phyloP scores from a whole-genome alignment of 2,888 invertebrate genomes.

The Carterocephalus palaemon region DNA sequence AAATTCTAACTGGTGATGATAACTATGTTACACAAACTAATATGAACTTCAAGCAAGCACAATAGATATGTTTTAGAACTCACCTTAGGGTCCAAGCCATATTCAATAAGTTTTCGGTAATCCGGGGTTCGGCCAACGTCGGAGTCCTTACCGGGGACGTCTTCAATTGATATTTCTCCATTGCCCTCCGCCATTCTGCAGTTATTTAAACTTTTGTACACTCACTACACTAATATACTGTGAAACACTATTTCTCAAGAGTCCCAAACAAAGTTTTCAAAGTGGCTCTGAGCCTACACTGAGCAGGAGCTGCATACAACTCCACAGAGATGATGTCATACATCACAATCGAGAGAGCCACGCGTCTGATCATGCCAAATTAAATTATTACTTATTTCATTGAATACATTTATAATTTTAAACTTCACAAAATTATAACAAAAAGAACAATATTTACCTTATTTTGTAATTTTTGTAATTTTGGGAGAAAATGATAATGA shows the following conservation, averaged over 20 bases:
- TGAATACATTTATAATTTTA: slow-evolving; percentile 29
- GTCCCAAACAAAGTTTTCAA: slow-evolving; percentile 7
- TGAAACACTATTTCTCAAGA: slow-evolving; percentile 14
- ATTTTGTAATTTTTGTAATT: slow-evolving; percentile 78
- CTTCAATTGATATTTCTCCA: slow-evolving; percentile 89
- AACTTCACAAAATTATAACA: slow-evolving; percentile 24
- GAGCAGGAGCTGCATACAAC: slow-evolving; percentile 48
- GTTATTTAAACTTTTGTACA: slow-evolving; percentile 57
- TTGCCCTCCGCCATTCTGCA: slow-evolving; percentile 91
- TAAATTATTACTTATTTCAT: slow-evolving; percentile 34
- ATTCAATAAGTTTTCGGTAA: slow-evolving; percentile 95
- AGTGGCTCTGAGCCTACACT: slow-evolving; percentile 31
- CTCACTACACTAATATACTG: slow-evolving; percentile 56
- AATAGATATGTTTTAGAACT: slow-evolving; percentile 31
- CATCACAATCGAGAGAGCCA: slow-evolving; percentile 65
- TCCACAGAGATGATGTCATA: slow-evolving; percentile 70
- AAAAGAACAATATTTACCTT: slow-evolving; percentile 69
- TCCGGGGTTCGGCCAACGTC: slow-evolving; percentile 90
- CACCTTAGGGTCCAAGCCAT: slow-evolving; percentile 96
- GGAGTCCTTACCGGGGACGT: slow-evolving; percentile 82
- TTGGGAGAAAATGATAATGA: slow-evolving; percentile 76
- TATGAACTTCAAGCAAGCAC: not conserved
- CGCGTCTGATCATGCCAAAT: slow-evolving; percentile 54
- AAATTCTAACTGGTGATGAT: not conserved
- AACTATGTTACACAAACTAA: not conserved